Percentiles rank a stretch among this genome's conserved stretches.
phyloP scores from a whole-genome alignment of 2,113 vertebrate genomes.

The Actenoides lindsayi region DNA sequence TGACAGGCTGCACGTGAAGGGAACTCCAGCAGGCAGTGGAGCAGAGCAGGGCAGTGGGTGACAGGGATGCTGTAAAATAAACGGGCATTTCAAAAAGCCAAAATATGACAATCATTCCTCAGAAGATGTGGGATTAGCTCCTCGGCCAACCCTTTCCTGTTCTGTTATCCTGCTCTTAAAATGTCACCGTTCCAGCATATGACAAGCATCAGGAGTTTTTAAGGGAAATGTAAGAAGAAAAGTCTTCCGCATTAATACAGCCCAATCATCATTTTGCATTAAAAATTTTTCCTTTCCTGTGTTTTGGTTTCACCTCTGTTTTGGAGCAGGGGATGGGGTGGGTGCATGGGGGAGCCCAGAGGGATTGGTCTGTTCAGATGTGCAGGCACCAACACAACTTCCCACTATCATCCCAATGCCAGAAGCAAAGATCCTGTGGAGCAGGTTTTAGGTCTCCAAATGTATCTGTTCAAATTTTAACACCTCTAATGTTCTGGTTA shows the following conservation, averaged over 20 bases:
- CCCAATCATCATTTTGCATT: background rate
- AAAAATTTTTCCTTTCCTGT: background rate
- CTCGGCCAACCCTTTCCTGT: background rate
- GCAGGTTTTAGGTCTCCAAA: background rate
- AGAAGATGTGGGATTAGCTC: background rate
- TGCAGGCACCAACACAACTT: background rate
- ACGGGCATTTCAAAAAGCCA: background rate
- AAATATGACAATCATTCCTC: background rate
- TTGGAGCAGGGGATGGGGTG: background rate
- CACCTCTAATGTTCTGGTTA: background rate
- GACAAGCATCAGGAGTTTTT: background rate
- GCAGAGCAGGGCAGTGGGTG: background rate
- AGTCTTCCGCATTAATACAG: background rate
- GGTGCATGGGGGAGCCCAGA: background rate
- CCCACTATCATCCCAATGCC: rapidly evolving
- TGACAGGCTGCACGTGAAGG: background rate
- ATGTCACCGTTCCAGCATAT: background rate
- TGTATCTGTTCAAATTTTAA: background rate
- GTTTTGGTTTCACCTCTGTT: background rate
- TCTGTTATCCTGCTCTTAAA: background rate
- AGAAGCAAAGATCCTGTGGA: background rate
- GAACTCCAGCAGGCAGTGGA: background rate
- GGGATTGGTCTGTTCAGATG: background rate
- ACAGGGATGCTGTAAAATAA: background rate
- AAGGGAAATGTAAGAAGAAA: background rate